phyloP scores from a whole-genome alignment of 2,797 vertebrate genomes.

The Poecilia gillii region DNA sequence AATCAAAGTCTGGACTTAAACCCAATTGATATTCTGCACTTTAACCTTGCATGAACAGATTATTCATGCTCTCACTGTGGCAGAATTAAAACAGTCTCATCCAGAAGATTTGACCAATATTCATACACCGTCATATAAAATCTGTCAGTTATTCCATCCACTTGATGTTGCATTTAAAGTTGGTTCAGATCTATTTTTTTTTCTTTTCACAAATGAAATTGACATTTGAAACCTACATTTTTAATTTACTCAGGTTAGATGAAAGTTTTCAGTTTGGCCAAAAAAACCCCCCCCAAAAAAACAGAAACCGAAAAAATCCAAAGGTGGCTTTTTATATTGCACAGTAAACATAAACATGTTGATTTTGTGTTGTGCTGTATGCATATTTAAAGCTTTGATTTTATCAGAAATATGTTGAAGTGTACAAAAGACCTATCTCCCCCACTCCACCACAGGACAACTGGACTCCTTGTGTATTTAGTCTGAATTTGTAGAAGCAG shows the following conservation, averaged over 20 bases:
- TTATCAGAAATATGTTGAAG: background rate
- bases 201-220: background rate
- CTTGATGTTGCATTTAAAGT: background rate
- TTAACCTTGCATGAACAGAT: background rate
- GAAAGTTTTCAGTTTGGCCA: background rate
- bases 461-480: background rate
- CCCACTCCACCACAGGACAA: background rate
- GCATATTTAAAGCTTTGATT: background rate
- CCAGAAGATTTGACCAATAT: background rate
- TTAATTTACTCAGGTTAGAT: background rate
- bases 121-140: background rate
- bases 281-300: background rate
- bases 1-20: background rate
- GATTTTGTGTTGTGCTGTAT: background rate
- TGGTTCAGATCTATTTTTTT: background rate
- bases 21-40: background rate
- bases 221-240: background rate
- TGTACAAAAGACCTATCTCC: background rate
- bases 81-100: background rate
- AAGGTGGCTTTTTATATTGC: background rate
- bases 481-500: constrained; percentile 13
- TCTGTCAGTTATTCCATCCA: background rate
- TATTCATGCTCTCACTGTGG: background rate
- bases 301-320: background rate
- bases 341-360: background rate